These are phyloP conservation scores for Trachemys scripta DNA, from an alignment of 2,113 vertebrate species.

Conservation along the genomic window DNA sequence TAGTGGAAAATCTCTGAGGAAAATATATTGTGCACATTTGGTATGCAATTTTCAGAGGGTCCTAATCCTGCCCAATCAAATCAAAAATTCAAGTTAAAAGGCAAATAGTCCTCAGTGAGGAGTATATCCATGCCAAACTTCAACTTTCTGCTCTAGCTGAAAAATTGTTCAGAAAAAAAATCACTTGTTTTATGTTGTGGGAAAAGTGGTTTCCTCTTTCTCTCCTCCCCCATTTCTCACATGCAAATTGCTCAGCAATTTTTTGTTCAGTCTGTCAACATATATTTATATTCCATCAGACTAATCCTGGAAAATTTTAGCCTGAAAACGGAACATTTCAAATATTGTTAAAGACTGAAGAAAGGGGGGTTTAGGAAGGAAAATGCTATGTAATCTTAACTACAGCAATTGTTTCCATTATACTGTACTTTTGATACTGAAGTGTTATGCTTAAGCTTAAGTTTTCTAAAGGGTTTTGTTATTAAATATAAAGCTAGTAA, in stretches of 20 bases:
- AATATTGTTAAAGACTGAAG: background rate
- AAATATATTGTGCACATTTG: rapidly evolving
- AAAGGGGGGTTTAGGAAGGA: background rate
- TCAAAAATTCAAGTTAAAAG: background rate
- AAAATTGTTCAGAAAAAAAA: background rate
- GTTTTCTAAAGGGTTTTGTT: background rate
- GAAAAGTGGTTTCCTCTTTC: background rate
- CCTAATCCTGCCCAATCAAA: background rate
- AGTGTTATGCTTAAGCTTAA: background rate
- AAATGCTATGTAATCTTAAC: background rate
- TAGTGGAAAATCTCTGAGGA: background rate
- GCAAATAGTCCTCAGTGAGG: background rate
- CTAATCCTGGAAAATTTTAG: background rate
- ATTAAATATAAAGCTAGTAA: background rate
- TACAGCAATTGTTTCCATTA: background rate
- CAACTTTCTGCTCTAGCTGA: background rate
- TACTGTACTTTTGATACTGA: background rate
- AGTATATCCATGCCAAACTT: background rate
- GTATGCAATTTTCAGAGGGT: background rate
- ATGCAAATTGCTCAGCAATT: background rate
- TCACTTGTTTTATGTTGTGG: background rate
- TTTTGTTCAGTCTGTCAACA: background rate
- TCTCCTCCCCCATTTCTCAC: background rate
- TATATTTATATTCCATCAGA: background rate
- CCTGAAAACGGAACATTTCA: background rate